phyloP scores from a whole-genome alignment of 2,113 vertebrate genomes.

The Arizona elegans region DNA sequence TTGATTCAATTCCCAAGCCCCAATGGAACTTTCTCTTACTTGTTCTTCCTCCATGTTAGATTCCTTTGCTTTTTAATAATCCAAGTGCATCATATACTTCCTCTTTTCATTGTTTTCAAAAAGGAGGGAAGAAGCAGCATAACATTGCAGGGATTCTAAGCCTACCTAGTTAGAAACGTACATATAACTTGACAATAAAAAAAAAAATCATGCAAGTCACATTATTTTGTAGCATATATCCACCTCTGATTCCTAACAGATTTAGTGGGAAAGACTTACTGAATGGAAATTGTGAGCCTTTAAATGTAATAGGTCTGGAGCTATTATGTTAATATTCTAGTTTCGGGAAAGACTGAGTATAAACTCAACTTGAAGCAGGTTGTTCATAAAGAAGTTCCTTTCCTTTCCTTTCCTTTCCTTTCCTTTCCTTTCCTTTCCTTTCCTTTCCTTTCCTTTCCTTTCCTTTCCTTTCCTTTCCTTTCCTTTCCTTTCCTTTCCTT shows the following conservation, averaged over 20 bases:
- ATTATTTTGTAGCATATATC: neutral
- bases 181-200: neutral
- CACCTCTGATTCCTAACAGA: neutral
- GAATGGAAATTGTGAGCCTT: neutral
- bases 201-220: neutral
- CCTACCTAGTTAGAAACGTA: neutral
- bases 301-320: neutral
- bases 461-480: neutral
- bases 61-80: neutral
- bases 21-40: neutral
- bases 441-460: neutral
- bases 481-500: no score
- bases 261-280: neutral
- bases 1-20: neutral
- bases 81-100: neutral
- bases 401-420: neutral
- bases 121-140: neutral
- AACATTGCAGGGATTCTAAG: neutral
- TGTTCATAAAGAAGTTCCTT: neutral
- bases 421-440: no score
- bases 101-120: neutral
- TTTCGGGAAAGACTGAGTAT: neutral
- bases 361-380: neutral
- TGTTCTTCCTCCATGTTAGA: neutral
- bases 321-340: neutral